Base-by-base conservation (phyloP, 2,888 invertebrate species). In the Meiosimyza decipiens region DNA sequence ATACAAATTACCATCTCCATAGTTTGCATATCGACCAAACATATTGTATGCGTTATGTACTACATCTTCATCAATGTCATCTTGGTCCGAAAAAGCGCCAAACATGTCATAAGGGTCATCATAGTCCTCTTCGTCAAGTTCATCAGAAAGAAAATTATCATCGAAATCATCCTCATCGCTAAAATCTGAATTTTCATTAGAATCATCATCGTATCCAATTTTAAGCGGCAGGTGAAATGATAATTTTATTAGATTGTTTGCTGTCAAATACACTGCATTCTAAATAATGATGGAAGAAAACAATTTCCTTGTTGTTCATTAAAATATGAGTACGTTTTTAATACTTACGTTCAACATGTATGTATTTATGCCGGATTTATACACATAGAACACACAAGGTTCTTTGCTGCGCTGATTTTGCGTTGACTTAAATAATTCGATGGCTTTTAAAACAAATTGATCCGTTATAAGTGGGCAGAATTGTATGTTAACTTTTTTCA, bases 401-500 rank as follows among this genome's bases (percentile, higher is more conserved):
- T 50, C 65, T 18, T 60, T 57, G 49, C 50, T 51, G n/a, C 66
- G 60, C 33, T 47, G 16, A 28, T 11, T 63, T 40, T 70, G 33
- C 7, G 70, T 70, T 54, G 63, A 16, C 12, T 59, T 57, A 18
- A 75, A 50, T 16, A 72, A 3, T 7, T 63, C 28, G 64, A 73
- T 75, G 2, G 65, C 73, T 12, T 71, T 55, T 6, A 40, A 18
- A 13, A 75, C 65, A n/a, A 75, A 73, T 22, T 66, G 47, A 11
- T 59, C 62, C 6, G 71, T 71, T 28, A 75, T 71, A 15, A 50
- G 57, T 49, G n/a, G 63, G 60, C 75, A 75, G 16, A 13, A 66
- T 47, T 75, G 75, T 33, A 75, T 47, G 51, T 73, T 73, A n/a
- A 75, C 59, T 22, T 33, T 59, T 50, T 62, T 66, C 6, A 75